These are phyloP conservation scores for Stomatorhinus walkeri DNA, from an alignment of 2,797 vertebrate species.

Conservation along the genomic window DNA sequence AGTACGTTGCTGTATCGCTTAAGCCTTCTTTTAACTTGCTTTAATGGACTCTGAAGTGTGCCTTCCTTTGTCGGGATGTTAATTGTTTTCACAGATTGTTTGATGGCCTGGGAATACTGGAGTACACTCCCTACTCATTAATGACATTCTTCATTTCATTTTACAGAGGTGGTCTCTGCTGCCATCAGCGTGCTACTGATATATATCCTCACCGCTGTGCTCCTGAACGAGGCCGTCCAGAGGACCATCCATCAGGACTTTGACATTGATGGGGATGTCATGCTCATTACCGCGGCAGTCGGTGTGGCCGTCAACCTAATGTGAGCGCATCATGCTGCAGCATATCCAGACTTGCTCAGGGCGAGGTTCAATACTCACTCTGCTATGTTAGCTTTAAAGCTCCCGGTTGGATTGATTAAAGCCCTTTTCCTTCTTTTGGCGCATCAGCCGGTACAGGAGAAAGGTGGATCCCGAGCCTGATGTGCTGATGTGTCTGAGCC, in stretches of 20 bases:
- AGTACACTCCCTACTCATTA: not conserved
- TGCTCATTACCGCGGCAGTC: constrained; percentile 93
- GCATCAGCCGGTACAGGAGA: not conserved
- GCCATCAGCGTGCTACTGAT: constrained; percentile 86
- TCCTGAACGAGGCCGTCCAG: constrained; percentile 89
- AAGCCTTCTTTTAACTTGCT: not conserved
- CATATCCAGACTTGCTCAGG: not conserved
- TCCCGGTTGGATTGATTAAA: not conserved
- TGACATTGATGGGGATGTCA: constrained; percentile 87
- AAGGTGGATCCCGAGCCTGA: not conserved
- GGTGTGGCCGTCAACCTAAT: constrained; percentile 92
- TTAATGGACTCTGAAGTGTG: not conserved
- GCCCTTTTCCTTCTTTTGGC: not conserved
- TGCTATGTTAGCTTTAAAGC: not conserved
- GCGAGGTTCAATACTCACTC: not conserved
- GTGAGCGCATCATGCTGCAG: constrained; percentile 57
- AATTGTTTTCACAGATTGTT: not conserved
- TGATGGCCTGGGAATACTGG: not conserved
- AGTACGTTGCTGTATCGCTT: not conserved
- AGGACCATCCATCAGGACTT: constrained; percentile 88
- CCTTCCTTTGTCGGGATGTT: not conserved
- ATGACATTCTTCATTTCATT: not conserved
- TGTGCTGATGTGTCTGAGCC: not conserved
- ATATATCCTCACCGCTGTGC: constrained; percentile 80
- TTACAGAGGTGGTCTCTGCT: constrained; percentile 85